Base-by-base conservation (phyloP, 1,140 invertebrate species). In the Solen grandis region DNA sequence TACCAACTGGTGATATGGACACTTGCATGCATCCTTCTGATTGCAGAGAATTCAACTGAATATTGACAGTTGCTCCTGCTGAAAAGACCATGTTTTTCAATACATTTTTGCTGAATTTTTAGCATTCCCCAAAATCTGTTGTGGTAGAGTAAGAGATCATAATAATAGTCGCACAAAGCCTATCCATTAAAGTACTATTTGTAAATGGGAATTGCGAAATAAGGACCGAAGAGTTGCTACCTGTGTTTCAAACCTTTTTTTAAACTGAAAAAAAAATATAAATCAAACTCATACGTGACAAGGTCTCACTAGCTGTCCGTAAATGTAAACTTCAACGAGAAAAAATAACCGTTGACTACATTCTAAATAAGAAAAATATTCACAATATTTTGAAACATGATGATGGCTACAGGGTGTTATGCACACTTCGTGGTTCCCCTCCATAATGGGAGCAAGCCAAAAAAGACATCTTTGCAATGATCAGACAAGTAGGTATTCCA, bases 401-500 rank as follows among this genome's bases (percentile, higher is more conserved):
- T 78, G 70, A 73, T 72, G 82, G 84, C 10, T 85, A 69, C 57
- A 55, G 35, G n/a, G 38, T 84, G 19, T 60, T 84, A 25, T 66
- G 63, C 66, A 55, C 46, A 22, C 5, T 85, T 19, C 22, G 84
- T 5, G 73, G 68, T 5, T 85, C 77, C 10, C 82, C 84, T 35
- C 82, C 82, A 41, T 84, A 84, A 36, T 84, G 63, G 70, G 31
- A 85, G 36, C 33, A 74, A 68, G 57, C 68, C 13, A 77, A 83
- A 50, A 84, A 84, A 36, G 82, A 84, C 73, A 35, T 85, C 1
- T 84, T 79, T 78, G 82, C 84, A 27, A 77, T 85, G 74, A 84
- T 85, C n/a, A 29, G 78, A 33, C 82, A 84, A 60, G 31, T 85
- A n/a, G 84, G 84, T 5, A 59, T 70, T 35, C 75, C 82, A 66